Evolutionary conservation across 1,140 invertebrate genomes (phyloP).

Genomic region (Saccostrea echinata): DNA sequence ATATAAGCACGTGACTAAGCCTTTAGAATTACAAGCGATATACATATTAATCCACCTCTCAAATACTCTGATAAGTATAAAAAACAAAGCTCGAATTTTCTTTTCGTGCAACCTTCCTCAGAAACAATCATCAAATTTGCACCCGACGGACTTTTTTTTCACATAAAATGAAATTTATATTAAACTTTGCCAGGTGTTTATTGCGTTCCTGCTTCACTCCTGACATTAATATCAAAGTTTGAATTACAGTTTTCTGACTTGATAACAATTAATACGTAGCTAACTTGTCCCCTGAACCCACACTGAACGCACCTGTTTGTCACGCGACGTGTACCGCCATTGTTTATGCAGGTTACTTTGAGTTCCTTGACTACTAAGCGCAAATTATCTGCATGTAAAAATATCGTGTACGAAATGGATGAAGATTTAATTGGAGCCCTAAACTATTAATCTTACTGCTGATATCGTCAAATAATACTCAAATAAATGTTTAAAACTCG

Average conservation of each 20-base stretch:
- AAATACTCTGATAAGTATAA: background rate
- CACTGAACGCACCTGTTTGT: conserved; percentile 10
- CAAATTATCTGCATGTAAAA: conserved; percentile 10
- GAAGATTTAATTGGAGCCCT: conserved; percentile 31
- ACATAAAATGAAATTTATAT: conserved; percentile 36
- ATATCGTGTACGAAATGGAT: conserved; percentile 8
- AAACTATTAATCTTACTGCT: conserved; percentile 18
- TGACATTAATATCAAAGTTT: conserved; percentile 43
- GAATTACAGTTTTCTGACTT: conserved; percentile 40
- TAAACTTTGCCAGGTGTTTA: conserved; percentile 35
- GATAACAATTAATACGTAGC: conserved; percentile 42
- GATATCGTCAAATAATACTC: conserved; percentile 39
- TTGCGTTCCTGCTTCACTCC: background rate
- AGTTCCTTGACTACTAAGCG: conserved; percentile 16
- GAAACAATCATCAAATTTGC: conserved; percentile 37
- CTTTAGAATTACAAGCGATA: background rate
- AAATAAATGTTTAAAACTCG: background rate
- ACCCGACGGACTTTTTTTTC: background rate
- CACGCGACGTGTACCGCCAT: conserved; percentile 11
- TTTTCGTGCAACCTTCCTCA: conserved; percentile 18
- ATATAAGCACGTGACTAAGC: background rate
- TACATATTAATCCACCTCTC: background rate
- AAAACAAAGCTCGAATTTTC: background rate
- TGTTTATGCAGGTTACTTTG: conserved; percentile 25
- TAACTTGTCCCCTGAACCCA: background rate